These are phyloP conservation scores for Arvicola amphibius DNA, from an alignment of 2,797 vertebrate species.

Conservation along the genomic window DNA sequence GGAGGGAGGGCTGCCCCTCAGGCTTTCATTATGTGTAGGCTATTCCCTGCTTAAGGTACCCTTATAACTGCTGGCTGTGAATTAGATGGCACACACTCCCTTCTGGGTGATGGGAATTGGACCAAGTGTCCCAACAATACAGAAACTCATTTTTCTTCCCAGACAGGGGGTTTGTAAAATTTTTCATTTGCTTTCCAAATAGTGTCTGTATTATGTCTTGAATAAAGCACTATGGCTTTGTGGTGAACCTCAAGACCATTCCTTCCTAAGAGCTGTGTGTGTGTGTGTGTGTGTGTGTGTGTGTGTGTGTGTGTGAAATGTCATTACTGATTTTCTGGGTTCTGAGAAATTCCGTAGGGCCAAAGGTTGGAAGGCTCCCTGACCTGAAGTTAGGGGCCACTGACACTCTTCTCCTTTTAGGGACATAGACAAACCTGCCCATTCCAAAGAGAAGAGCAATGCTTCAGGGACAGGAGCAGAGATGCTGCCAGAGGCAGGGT, in stretches of 20 bases:
- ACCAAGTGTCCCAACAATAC: not conserved
- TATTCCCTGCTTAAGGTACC: not conserved
- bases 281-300: not conserved
- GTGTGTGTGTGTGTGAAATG: not conserved
- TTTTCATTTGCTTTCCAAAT: conserved; percentile 64
- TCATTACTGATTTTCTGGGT: not conserved
- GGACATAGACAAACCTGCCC: not conserved
- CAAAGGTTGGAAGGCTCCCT: not conserved
- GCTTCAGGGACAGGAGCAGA: not conserved
- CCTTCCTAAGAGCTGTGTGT: not conserved
- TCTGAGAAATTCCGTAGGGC: not conserved
- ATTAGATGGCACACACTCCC: not conserved
- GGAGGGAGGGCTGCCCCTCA: not conserved
- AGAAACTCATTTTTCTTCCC: conserved; percentile 1
- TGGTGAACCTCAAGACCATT: not conserved
- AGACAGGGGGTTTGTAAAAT: not conserved
- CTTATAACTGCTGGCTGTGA: not conserved
- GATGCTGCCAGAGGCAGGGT: not conserved
- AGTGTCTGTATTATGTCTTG: not conserved
- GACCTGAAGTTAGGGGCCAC: not conserved
- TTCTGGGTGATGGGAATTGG: not conserved
- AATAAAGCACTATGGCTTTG: not conserved
- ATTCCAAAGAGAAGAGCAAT: not conserved
- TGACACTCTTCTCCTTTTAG: not conserved
- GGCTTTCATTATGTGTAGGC: not conserved